Evolutionary conservation across 2,888 invertebrate genomes (phyloP).

Genomic region (Sussaba pulchella): DNA sequence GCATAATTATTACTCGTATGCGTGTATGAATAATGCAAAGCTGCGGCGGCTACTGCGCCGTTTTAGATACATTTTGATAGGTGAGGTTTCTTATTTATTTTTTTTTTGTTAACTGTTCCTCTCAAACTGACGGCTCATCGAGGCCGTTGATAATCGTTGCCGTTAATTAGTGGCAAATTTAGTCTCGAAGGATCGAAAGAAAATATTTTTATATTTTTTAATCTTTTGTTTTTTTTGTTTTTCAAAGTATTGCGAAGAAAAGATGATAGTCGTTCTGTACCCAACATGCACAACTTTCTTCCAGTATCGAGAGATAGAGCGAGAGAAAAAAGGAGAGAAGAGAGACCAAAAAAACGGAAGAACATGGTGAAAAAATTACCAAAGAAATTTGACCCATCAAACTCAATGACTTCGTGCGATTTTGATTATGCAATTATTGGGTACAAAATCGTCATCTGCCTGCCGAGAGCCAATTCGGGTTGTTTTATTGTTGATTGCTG

Average conservation of each 20-base stretch:
- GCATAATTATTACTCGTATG: conserved; percentile 72
- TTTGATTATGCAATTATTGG: conserved; percentile 63
- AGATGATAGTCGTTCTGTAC: conserved; percentile 57
- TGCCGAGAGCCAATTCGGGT: conserved; percentile 21
- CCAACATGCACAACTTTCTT: conserved; percentile 61
- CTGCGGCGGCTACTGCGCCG: conserved; percentile 76
- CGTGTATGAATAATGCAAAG: conserved; percentile 79
- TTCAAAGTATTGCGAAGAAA: conserved; percentile 43
- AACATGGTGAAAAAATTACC: conserved; percentile 10
- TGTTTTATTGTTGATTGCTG: not conserved
- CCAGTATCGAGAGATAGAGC: conserved; percentile 2
- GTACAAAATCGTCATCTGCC: conserved; percentile 56
- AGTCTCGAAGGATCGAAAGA: conserved; percentile 41
- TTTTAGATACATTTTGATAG: conserved; percentile 67
- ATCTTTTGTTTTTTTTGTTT: conserved; percentile 34
- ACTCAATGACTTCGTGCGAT: conserved; percentile 45
- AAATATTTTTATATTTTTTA: conserved; percentile 39
- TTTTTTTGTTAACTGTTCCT: conserved; percentile 42
- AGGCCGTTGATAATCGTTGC: conserved; percentile 37
- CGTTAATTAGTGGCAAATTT: conserved; percentile 27
- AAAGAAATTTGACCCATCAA: conserved; percentile 29
- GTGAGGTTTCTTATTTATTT: conserved; percentile 31
- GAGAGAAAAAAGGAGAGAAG: not conserved
- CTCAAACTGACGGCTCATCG: conserved; percentile 41
- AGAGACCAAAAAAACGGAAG: too few relatives aligned